A percentile compares a stretch with the other conserved stretches of the same genome.
Conservation (phyloP, 92 coral and sea anemone species). For the Bergia sp. region DNA sequence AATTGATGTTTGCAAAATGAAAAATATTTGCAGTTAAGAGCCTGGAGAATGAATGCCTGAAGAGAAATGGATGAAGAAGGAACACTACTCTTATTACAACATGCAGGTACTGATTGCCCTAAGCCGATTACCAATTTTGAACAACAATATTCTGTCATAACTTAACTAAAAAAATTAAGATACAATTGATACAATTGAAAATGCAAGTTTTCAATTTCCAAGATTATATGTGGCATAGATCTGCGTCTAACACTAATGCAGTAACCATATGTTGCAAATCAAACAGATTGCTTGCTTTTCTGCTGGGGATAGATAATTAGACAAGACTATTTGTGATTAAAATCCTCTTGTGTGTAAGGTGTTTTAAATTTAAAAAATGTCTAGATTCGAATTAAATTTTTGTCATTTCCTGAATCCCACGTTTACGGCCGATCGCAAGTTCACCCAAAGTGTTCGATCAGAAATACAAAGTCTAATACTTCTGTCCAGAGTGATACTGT, state of each 20-base stretch:
- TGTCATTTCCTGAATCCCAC: neutral
- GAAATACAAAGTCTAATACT: neutral
- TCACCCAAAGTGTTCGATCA: too few relatives aligned
- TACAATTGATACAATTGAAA: neutral
- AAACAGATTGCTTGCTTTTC: neutral
- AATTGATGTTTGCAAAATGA: constrained; percentile 34
- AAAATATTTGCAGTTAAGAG: neutral
- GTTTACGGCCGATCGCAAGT: neutral
- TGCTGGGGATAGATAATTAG: neutral
- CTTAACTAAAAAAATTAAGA: neutral
- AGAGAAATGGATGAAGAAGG: too few relatives aligned
- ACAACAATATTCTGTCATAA: neutral
- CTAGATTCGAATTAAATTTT: too few relatives aligned
- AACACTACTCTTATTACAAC: neutral
- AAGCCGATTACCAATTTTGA: constrained; percentile 13
- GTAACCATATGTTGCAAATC: neutral
- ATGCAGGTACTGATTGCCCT: neutral
- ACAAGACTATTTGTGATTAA: constrained; percentile 15
- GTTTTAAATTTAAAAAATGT: constrained; percentile 20
- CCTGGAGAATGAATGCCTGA: neutral
- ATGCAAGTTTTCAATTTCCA: neutral
- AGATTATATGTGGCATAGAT: neutral
- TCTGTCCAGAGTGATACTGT: neutral
- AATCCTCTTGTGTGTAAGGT: constrained; percentile 13
- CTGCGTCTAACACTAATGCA: neutral